These are phyloP conservation scores for Lasiurus cinereus DNA, from an alignment of 2,113 vertebrate genomes.

Conservation along the genomic window DNA sequence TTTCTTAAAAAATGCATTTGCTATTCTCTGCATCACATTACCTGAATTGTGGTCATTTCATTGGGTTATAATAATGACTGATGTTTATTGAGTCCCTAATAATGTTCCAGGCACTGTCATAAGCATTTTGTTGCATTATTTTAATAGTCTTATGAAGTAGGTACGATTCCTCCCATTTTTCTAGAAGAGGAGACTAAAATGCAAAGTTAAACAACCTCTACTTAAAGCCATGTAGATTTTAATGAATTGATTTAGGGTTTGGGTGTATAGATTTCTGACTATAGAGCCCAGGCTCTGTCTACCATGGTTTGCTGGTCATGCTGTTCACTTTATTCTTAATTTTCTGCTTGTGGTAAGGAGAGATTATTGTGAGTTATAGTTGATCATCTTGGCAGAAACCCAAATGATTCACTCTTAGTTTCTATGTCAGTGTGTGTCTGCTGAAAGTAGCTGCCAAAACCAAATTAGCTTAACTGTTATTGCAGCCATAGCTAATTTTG, in stretches of 20 bases:
- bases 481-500: conserved; percentile 32
- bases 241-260: conserved; percentile 31
- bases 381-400: conserved; percentile 67
- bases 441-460: conserved; percentile 67
- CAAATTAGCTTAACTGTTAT: conserved; percentile 69
- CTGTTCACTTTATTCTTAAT: conserved; percentile 46
- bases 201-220: conserved; percentile 11
- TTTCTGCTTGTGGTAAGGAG: conserved; percentile 50
- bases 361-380: conserved; percentile 51
- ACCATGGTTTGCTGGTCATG: neutral
- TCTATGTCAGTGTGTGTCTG: conserved; percentile 61
- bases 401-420: conserved; percentile 67
- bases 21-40: neutral
- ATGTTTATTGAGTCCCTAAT: conserved; percentile 53
- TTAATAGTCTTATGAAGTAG: conserved; percentile 40
- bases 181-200: conserved; percentile 50
- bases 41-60: conserved; percentile 52
- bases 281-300: neutral
- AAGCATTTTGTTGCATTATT: conserved; percentile 52
- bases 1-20: conserved; percentile 65
- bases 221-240: neutral
- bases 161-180: conserved; percentile 13
- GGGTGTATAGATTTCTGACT: conserved; percentile 37
- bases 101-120: conserved; percentile 41
- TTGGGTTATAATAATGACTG: conserved; percentile 37